phyloP scores from a whole-genome alignment of 2,888 invertebrate genomes.

The Apotomis betuletana region DNA sequence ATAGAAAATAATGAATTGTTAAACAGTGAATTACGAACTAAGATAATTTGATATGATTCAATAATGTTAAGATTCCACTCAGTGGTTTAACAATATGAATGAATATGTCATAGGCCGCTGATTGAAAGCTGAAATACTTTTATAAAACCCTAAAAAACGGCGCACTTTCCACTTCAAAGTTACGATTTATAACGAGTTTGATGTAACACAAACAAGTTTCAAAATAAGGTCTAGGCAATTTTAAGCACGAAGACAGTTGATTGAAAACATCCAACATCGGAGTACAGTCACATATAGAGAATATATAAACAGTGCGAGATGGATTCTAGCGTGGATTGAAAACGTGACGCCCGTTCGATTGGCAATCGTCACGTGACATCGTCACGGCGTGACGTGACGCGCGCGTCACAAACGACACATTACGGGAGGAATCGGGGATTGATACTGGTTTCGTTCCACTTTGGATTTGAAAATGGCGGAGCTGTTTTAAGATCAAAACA shows the following conservation, averaged over 20 bases:
- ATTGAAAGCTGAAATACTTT: no score
- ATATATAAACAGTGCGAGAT: conserved; percentile 11
- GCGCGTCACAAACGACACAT: conserved; percentile 19
- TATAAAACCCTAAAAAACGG: no score
- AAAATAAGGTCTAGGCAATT: neutral
- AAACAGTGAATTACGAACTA: neutral
- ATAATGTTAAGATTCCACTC: no score
- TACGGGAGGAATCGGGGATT: conserved; percentile 16
- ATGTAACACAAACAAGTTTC: no score
- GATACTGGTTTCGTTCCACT: conserved; percentile 13
- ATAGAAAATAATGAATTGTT: conserved; percentile 42
- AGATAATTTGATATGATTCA: no score
- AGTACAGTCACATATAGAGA: neutral
- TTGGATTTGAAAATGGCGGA: conserved; percentile 3
- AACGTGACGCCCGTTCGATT: conserved; percentile 30
- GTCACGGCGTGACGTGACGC: conserved; percentile 5
- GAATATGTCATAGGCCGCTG: no score
- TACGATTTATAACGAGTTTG: no score
- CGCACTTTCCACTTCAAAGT: no score
- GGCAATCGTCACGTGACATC: conserved; percentile 25
- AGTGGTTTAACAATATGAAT: no score
- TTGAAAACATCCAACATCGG: neutral
- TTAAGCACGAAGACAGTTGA: neutral
- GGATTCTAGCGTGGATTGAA: conserved; percentile 27
- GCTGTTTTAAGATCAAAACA: neutral